Evolutionary conservation across 2,888 invertebrate species (phyloP), one percentile per base, ranked within the genome.

Genomic region (Acanthosepion lycidas): DNA sequence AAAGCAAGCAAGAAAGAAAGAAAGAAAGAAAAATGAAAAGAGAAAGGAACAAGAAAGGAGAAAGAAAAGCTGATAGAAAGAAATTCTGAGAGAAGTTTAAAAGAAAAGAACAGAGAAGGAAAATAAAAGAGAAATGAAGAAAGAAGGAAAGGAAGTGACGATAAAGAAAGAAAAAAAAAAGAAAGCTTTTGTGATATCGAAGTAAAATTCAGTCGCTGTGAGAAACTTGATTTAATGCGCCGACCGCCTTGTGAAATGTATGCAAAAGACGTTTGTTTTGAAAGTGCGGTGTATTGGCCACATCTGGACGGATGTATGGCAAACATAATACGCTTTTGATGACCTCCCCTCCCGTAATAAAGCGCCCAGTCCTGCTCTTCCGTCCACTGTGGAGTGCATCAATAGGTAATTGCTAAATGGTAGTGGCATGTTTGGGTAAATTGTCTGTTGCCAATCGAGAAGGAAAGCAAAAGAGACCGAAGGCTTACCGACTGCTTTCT

Each of bases 291-390:
- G 23, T 78, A 23, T 78, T n/a, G n/a, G 78, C 78, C 78, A n/a
- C 78, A 78, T 78, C 78, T 78, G 78, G 78, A 33, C 78, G 78
- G 78, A 78, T 78, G n/a, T 78, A 78, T 78, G 78, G 78, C 78
- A n/a, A 78, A 78, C 15, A 33, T 78, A 78, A 78, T 78, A n/a
- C 15, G 78, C 78, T 78, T 78, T 78, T 78, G 78, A 78, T 78
- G 78, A 78, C n/a, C n/a, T n/a, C 78, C n/a, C n/a, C n/a, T 18
- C 33, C 15, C 33, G n/a, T 78, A 78, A 78, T 78, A 78, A 78
- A 78, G 78, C n/a, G n/a, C 12, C 33, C 78, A n/a, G 6, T 78
- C 33, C 78, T 78, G n/a, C n/a, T 23, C 33, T n/a, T 78, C 78
- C n/a, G 78, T 78, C n/a, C n/a, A 9, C 78, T 15, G 78, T n/a